A percentile compares a stretch with the other conserved stretches of the same genome.
These are phyloP conservation scores for Machimus atricapillus DNA, from an alignment of 2,888 invertebrate genomes.

Conservation along the genomic window DNA sequence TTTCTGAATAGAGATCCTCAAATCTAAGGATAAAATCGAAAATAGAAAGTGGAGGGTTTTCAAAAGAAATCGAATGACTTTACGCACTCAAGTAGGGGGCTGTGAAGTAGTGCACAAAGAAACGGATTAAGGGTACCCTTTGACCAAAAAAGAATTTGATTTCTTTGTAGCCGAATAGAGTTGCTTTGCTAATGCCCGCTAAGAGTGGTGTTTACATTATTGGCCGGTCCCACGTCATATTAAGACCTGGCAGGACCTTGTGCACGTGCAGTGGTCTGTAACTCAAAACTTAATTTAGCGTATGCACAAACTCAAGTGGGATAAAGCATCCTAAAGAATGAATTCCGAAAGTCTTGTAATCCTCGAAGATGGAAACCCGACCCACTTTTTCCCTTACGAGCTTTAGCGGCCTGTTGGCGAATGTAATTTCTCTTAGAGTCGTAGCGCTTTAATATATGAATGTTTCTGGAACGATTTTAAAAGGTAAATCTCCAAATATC, in stretches of 20 bases:
- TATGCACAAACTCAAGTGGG: not conserved
- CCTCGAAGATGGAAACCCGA: not conserved
- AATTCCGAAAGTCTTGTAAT: not conserved
- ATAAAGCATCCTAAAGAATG: not conserved
- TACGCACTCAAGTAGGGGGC: not conserved
- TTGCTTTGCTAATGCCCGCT: not conserved
- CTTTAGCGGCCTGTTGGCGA: not conserved
- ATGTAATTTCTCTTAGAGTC: not conserved
- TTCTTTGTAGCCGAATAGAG: not conserved
- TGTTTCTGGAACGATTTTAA: not conserved
- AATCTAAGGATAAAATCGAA: constrained; percentile 13
- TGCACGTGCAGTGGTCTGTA: not conserved
- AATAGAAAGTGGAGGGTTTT: not conserved
- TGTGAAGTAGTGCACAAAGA: not conserved
- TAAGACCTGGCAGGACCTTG: not conserved
- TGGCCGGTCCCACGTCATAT: not conserved
- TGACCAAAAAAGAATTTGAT: not conserved
- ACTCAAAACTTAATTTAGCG: not conserved
- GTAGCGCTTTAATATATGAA: not conserved
- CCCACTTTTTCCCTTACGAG: not conserved
- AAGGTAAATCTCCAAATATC: not conserved
- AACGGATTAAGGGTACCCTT: not conserved
- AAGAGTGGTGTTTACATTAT: not conserved
- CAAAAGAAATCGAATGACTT: constrained; percentile 19
- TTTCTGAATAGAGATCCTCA: not conserved